phyloP scores from a whole-genome alignment of 2,113 vertebrate genomes.

The Ciconia stormi region DNA sequence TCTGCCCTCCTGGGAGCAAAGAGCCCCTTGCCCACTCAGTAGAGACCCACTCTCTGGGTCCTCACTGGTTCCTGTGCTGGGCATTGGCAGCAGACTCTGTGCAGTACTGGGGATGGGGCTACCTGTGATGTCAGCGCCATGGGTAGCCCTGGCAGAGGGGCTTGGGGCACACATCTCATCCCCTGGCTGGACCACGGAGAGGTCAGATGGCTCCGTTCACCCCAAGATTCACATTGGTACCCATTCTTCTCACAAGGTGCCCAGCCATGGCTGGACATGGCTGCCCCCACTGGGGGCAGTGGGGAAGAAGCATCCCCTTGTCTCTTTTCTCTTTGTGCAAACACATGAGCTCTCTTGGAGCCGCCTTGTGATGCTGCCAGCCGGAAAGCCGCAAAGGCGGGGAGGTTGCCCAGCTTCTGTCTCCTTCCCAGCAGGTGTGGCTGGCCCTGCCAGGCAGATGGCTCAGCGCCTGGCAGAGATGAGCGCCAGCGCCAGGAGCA shows the following conservation, averaged over 20 bases:
- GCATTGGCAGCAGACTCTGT: accelerated
- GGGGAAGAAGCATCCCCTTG: not conserved
- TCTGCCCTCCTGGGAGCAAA: not conserved
- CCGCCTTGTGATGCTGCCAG: constrained; percentile 63
- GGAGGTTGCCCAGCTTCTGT: constrained; percentile 60
- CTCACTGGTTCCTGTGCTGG: not conserved
- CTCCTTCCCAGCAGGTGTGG: constrained; percentile 68
- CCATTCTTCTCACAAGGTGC: not conserved
- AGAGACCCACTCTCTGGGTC: not conserved
- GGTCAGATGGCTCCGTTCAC: accelerated
- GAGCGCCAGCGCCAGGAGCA: constrained; percentile 43
- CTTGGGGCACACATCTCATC: not conserved
- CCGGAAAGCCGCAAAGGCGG: constrained; percentile 41
- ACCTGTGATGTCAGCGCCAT: not conserved
- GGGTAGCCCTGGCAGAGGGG: not conserved
- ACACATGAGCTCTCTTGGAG: constrained; percentile 74
- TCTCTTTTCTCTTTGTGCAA: constrained; percentile 56
- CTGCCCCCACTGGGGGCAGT: not conserved
- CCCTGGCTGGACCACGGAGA: accelerated
- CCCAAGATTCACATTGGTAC: accelerated
- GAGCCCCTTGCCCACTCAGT: accelerated
- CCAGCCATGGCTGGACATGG: accelerated
- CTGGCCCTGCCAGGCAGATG: constrained; percentile 68
- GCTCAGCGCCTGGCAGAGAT: constrained; percentile 61
- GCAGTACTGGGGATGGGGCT: not conserved